These are phyloP conservation scores for Uloborus plumipes DNA, from an alignment of 2,888 invertebrate species.

Conservation along the genomic window DNA sequence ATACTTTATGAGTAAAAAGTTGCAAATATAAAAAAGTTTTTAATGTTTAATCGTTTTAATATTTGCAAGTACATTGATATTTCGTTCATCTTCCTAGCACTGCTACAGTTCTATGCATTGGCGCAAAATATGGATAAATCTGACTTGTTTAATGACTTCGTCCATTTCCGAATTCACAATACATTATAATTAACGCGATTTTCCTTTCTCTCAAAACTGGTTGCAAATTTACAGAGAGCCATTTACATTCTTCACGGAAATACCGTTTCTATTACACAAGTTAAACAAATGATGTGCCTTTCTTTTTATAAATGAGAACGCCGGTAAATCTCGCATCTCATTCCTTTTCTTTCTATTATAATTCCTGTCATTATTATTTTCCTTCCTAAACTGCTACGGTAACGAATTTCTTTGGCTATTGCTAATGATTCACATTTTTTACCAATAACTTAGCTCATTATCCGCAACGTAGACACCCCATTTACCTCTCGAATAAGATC, in stretches of 20 bases:
- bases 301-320: slow-evolving; percentile 14
- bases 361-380: slow-evolving; percentile 17
- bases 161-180: neutral
- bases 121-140: neutral
- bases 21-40: too few relatives aligned
- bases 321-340: slow-evolving; percentile 16
- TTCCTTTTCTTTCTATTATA: slow-evolving; percentile 17
- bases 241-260: too few relatives aligned
- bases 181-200: neutral
- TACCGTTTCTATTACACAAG: neutral
- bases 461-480: slow-evolving; percentile 28
- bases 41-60: too few relatives aligned
- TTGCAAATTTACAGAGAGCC: neutral
- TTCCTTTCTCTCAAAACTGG: neutral
- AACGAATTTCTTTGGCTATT: slow-evolving; percentile 34
- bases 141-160: neutral
- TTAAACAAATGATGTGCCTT: slow-evolving; percentile 20
- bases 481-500: slow-evolving; percentile 35
- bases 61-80: too few relatives aligned
- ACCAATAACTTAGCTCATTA: slow-evolving; percentile 51
- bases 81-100: too few relatives aligned
- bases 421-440: slow-evolving; percentile 46
- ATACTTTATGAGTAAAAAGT: too few relatives aligned
- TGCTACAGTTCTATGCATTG: too few relatives aligned
- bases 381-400: slow-evolving; percentile 32